These are phyloP conservation scores for Synergus umbraculus DNA, from an alignment of 2,888 invertebrate genomes.

Conservation along the genomic window DNA sequence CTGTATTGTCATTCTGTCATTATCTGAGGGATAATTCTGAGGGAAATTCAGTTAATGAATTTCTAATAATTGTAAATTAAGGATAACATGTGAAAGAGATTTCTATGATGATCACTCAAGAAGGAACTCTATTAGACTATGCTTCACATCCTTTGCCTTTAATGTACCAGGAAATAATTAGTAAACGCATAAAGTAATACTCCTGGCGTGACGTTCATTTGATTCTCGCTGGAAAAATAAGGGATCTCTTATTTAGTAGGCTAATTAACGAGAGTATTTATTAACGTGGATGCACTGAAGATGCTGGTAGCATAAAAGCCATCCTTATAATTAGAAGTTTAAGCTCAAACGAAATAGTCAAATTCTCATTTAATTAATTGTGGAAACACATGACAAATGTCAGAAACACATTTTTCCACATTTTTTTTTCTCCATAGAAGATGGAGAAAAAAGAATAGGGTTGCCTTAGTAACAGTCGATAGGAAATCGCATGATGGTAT, in stretches of 20 bases:
- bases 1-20: not conserved
- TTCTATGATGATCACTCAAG: too few relatives aligned
- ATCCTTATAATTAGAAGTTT: not conserved
- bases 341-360: not conserved
- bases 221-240: not conserved
- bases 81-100: too few relatives aligned
- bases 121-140: not conserved
- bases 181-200: not conserved
- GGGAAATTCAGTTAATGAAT: too few relatives aligned
- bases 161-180: not conserved
- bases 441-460: slow-evolving; percentile 34
- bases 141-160: not conserved
- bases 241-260: not conserved
- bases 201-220: not conserved
- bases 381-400: too few relatives aligned
- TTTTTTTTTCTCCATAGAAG: too few relatives aligned
- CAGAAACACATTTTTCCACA: not conserved
- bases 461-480: slow-evolving; percentile 37
- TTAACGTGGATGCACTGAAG: not conserved
- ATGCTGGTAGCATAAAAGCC: not conserved
- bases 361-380: not conserved
- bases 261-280: slow-evolving; percentile 13
- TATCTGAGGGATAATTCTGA: too few relatives aligned
- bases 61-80: too few relatives aligned
- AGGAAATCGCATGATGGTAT: slow-evolving; percentile 16